Evolutionary conservation across 2,797 vertebrate genomes (phyloP), one percentile per base, ranked within the genome.

Genomic region (Sardinella longiceps): DNA sequence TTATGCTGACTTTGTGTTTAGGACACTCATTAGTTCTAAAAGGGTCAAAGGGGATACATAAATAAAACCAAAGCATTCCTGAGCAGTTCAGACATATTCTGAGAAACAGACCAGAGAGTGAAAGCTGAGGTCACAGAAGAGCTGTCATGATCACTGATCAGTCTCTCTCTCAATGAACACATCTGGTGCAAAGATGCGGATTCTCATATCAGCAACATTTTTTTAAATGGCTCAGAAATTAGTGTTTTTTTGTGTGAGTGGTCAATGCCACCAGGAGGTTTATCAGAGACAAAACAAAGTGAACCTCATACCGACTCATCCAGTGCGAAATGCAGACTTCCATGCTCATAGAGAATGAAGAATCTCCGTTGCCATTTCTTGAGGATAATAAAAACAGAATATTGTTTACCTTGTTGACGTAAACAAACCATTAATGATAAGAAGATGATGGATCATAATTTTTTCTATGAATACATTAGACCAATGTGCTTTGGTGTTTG

Each of bases 281-380:
- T 88, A 50, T 82, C 63, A 85, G 82, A 85, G 45, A 63, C 48
- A 84, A 7, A 25, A 74, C 4, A 37, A 37, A 23, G 70, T 2
- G 39, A 23, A 39, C 18, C 37, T 20, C 93, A 90, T 20, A 95
- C 94, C 92, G 91, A 91, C 50, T 94, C 92, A 20, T 95, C 94
- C 87, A 95, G 89, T 3, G 94, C 93, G 3, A 93, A 95, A 87
- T 89, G 92, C 87, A 95, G 90, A 80, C 91, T 91, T 85, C 94
- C 94, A 23, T 94, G 86, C 83, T 95, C 94, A 3, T 94, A 94
- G 80, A 95, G 91, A 84, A 95, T 88, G 1, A 95, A 95, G 91
- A 94, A 95, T 56, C 94, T 91, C 9, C 94, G 92, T 90, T 94
- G 94, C 94, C 94, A 95, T 89, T 94, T 95, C 94, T 95, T 95